Base-by-base conservation (phyloP, 2,888 invertebrate species). In the Tanypteryx hageni region DNA sequence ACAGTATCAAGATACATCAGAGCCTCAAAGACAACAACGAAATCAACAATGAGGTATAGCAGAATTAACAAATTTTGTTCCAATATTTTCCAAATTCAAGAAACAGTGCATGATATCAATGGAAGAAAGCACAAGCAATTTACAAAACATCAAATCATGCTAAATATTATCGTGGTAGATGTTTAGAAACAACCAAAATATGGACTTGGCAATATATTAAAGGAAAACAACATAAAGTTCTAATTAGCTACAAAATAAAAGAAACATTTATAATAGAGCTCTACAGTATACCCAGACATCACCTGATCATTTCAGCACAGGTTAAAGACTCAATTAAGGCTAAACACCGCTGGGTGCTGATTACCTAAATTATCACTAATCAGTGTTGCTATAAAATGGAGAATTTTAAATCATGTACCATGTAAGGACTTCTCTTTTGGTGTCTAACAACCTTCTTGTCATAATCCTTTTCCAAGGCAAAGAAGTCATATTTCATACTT, bases 351-450 rank as follows among this genome's bases (percentile, higher is more conserved):
- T 10, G 64, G 64, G 89, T 89, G 89, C 89, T 89, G 89, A 89
- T 31, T 89, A 64, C 89, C 89, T 89, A 89, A 76, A 68, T 89
- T 64, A 68, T 68, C 44, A 31, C 89, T 89, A 89, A 64, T 64
- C 89, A 89, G 89, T 64, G 64, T 89, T 89, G 89, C 89, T 31
- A 68, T 89, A 64, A 64, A 83, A 89, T 44, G 31, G 61, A 89
- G 44, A 89, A 86, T 86, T 86, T 86, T 86, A 86, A 86, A 89
- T 89, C 89, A 89, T 89, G 89, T 89, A 89, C 89, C 89, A 89
- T 61, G 11, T 89, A 64, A 16, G 64, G 89, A 89, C 31, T 64
- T 89, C 89, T 44, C 31, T 68, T 89, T 68, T 16, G 89, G n/a
- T 89, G 89, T 18, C 31, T 61, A 89, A 89, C n/a, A 27, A 68